Conservation (phyloP, 2,888 invertebrate genomes). For the Himalopsyche japonica region DNA sequence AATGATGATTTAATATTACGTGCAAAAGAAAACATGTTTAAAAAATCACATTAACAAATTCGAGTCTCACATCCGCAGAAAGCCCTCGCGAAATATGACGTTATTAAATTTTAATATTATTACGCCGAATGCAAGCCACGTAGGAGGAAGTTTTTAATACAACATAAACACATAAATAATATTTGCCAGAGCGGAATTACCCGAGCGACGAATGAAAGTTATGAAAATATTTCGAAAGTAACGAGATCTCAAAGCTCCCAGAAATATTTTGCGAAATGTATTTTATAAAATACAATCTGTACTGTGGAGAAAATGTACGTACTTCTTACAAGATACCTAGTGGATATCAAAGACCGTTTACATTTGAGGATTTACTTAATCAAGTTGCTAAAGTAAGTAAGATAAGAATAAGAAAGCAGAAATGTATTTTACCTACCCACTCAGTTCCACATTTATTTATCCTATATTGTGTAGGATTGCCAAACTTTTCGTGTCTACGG, state of each 20-base stretch:
- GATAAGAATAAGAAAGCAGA: too few species aligned
- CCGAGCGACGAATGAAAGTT: background rate
- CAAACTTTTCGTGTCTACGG: too few species aligned
- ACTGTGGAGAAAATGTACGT: background rate
- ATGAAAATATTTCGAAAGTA: background rate
- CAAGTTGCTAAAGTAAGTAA: too few species aligned
- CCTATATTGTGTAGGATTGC: too few species aligned
- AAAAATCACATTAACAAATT: background rate
- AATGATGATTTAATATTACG: background rate
- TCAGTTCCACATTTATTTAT: too few species aligned
- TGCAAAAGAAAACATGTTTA: background rate
- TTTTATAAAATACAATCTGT: background rate
- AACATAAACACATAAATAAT: background rate
- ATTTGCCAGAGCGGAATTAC: background rate
- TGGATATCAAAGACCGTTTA: too few species aligned
- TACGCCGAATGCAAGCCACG: background rate
- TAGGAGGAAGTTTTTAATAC: background rate
- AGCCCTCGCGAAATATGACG: background rate
- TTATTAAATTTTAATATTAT: background rate
- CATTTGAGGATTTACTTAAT: too few species aligned
- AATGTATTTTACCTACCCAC: too few species aligned
- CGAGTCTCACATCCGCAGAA: background rate
- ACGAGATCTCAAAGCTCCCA: background rate
- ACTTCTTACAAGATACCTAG: too few species aligned
- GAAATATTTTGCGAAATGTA: background rate